Evolutionary conservation across 2,888 invertebrate genomes (phyloP), one percentile per base, ranked within the genome.

Genomic region (Agrotis puta): DNA sequence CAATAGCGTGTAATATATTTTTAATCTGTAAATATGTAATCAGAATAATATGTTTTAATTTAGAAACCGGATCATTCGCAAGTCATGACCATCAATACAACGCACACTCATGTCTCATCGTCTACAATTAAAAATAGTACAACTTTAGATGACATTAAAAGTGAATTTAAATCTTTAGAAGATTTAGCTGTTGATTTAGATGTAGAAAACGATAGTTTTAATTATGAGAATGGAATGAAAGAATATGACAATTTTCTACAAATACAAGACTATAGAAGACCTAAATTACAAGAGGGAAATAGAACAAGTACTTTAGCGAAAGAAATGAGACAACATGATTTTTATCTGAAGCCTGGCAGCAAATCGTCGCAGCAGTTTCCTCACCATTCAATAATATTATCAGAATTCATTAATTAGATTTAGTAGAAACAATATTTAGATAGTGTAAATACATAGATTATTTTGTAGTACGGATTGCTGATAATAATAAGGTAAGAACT

Each of bases 341-440:
- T 92, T 11, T 84, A 92, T 67, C 33, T 94, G 33, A 85, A 87
- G 43, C 72, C 89, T 0, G 63, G 72, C 4, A 84, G 57, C 74
- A 86, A 83, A 72, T 77, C 76, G 43, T 80, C 84, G 14, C 89
- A 88, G 14, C 86, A 89, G 45, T 79, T 75, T 50, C 64, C 82
- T 27, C 86, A 91, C 81, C 84, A 89, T 79, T 77, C 90, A 27
- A 82, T 92, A 14, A 91, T 95, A 83, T 83, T 95, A 70, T 92
- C 94, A 51, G 95, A 95, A 86, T 94, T 89, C 85, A 92, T 94
- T 80, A 80, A 93, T 87, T 95, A 94, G 88, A 90, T 83, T 70
- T 33, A 62, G 24, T 67, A 48, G 22, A 33, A 7, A 73, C 22
- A 43, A 77, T 63, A 68, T 68, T 51, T 70, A 16, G 0, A 65